Percentiles rank a stretch among this genome's conserved stretches.
phyloP scores from a whole-genome alignment of 1,140 invertebrate species.

The Drosophila albomicans region DNA sequence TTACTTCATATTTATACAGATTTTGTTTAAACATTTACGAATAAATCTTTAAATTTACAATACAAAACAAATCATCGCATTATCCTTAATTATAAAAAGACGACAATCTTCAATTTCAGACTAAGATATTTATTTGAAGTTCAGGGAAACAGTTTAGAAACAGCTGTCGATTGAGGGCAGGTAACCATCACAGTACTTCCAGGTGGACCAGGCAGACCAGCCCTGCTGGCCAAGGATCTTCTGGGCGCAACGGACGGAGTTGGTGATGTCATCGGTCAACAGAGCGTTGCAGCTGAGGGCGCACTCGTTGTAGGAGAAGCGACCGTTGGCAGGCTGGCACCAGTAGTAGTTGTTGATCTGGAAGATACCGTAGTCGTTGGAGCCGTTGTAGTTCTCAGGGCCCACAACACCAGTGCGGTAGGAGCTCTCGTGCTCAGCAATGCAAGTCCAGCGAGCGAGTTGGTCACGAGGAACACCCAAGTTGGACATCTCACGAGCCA shows the following conservation, averaged over 20 bases:
- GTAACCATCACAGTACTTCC: constrained; percentile 54
- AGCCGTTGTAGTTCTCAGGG: constrained; percentile 63
- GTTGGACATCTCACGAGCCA: constrained; percentile 74
- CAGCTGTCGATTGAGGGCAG: constrained; percentile 63
- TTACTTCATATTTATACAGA: constrained; percentile 42
- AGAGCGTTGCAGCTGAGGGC: constrained; percentile 55
- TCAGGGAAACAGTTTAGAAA: constrained; percentile 45
- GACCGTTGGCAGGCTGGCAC: constrained; percentile 65
- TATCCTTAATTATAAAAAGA: background rate
- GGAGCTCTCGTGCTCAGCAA: constrained; percentile 68
- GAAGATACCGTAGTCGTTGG: constrained; percentile 76
- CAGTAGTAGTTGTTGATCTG: constrained; percentile 79
- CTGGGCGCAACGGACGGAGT: constrained; percentile 67
- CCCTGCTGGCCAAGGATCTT: constrained; percentile 60
- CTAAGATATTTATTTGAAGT: background rate
- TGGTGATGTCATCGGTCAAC: constrained; percentile 63
- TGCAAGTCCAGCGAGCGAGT: constrained; percentile 61
- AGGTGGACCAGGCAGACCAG: constrained; percentile 65
- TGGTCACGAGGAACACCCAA: constrained; percentile 67
- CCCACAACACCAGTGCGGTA: constrained; percentile 63
- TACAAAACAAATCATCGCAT: background rate
- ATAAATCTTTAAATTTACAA: constrained; percentile 36
- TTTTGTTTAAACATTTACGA: constrained; percentile 21
- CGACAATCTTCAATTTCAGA: constrained; percentile 1
- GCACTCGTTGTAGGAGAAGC: constrained; percentile 70